Conservation (phyloP, 2,797 vertebrate genomes). For the Macropodus opercularis region DNA sequence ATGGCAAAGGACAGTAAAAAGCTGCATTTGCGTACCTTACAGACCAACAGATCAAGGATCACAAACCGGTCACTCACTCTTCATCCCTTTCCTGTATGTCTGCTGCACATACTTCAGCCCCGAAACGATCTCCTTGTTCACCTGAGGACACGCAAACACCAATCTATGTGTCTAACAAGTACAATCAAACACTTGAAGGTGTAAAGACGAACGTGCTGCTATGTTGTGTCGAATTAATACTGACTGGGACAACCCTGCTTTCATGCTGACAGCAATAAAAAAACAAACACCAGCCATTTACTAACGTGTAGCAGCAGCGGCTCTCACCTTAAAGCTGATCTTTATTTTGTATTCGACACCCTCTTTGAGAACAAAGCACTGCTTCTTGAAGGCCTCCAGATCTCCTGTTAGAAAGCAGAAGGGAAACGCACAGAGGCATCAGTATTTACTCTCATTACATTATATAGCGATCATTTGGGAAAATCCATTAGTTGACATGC, state of each 20-base stretch:
- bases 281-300: neutral
- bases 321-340: slow-evolving; percentile 93
- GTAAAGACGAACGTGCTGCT: no score
- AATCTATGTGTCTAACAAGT: neutral
- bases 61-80: slow-evolving; percentile 84
- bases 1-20: neutral
- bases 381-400: slow-evolving; percentile 91
- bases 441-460: slow-evolving; percentile 2
- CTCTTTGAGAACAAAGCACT: slow-evolving; percentile 92
- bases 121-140: slow-evolving; percentile 95
- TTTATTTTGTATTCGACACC: slow-evolving; percentile 96
- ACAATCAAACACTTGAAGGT: neutral
- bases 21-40: neutral
- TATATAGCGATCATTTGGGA: no score
- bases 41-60: neutral
- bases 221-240: no score
- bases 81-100: slow-evolving; percentile 92
- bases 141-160: slow-evolving; percentile 76
- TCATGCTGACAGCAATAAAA: neutral
- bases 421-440: slow-evolving; percentile 5
- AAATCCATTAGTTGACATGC: no score
- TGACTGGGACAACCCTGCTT: no score
- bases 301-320: neutral
- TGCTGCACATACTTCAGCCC: slow-evolving; percentile 96
- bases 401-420: slow-evolving; percentile 81